Conservation (phyloP, 30 jellyfish, hydroid and myxozoan species). For the Turritopsis rubra region DNA sequence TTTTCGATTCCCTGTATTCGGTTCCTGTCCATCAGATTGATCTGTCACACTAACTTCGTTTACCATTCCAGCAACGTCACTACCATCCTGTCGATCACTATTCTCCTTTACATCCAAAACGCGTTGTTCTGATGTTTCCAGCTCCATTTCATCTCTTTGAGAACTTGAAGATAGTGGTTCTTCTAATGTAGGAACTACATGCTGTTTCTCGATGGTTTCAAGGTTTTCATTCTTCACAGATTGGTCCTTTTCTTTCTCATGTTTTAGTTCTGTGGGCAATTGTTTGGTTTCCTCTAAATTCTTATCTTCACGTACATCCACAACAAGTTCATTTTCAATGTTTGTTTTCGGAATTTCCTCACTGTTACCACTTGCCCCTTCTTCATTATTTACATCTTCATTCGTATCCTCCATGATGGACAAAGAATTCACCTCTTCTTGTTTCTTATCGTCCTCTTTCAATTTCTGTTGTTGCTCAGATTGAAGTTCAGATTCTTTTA, state of each 20-base stretch:
- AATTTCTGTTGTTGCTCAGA: not conserved
- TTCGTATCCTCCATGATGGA: not conserved
- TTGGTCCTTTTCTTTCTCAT: not conserved
- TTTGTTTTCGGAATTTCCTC: not conserved
- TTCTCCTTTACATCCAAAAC: not conserved
- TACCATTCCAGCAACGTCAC: not conserved
- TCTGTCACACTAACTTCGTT: not conserved
- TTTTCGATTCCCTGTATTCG: not conserved
- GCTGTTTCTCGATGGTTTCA: not conserved
- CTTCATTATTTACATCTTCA: not conserved
- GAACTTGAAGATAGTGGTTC: not conserved
- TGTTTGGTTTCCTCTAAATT: not conserved
- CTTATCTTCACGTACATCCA: not conserved
- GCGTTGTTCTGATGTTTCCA: too few relatives aligned
- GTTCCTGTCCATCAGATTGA: too few relatives aligned
- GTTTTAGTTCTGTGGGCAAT: not conserved
- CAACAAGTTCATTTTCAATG: not conserved
- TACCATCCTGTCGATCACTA: too few relatives aligned
- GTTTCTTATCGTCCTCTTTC: not conserved
- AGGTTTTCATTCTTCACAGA: not conserved
- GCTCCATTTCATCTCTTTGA: not conserved
- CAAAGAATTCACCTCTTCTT: not conserved
- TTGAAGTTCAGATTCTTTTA: not conserved
- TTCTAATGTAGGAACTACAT: not conserved
- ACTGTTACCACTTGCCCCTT: not conserved